A percentile compares a stretch with the other conserved stretches of the same genome.
phyloP scores from a whole-genome alignment of 2,113 vertebrate species.

The Oenanthe melanoleuca region DNA sequence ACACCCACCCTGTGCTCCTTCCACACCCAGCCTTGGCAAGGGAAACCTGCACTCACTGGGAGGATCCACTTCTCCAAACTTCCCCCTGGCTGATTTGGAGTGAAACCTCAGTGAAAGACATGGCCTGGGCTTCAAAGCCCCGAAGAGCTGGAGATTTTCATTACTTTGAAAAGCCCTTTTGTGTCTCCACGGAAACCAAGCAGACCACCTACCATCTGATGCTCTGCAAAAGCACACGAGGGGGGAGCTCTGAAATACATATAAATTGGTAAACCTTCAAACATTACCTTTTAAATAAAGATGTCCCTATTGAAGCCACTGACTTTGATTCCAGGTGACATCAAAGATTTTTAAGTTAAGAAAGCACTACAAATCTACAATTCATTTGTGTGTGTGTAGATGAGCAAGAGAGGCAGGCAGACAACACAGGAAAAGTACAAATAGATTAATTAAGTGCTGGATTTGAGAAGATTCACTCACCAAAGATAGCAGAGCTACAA shows the following conservation, averaged over 20 bases:
- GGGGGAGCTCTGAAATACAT: constrained; percentile 34
- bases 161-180: constrained; percentile 51
- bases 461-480: constrained; percentile 42
- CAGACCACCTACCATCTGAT: constrained; percentile 64
- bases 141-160: constrained; percentile 19
- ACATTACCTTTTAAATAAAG: constrained; percentile 69
- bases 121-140: constrained; percentile 24
- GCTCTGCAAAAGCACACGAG: constrained; percentile 22
- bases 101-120: background rate
- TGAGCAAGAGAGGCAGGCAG: background rate
- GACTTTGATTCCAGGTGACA: constrained; percentile 55
- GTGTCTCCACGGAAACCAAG: constrained; percentile 69
- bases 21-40: background rate
- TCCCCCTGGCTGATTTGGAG: background rate
- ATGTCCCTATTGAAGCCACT: constrained; percentile 36
- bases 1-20: background rate
- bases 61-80: background rate
- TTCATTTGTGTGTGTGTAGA: background rate
- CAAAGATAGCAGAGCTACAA: constrained; percentile 46
- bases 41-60: accelerated
- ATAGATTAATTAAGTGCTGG: constrained; percentile 66
- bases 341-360: constrained; percentile 53
- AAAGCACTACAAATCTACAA: constrained; percentile 43
- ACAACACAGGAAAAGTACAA: constrained; percentile 63
- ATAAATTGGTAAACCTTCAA: constrained; percentile 62